These are phyloP conservation scores for Typhlomys cinereus DNA, from an alignment of 2,113 vertebrate species.

Conservation along the genomic window DNA sequence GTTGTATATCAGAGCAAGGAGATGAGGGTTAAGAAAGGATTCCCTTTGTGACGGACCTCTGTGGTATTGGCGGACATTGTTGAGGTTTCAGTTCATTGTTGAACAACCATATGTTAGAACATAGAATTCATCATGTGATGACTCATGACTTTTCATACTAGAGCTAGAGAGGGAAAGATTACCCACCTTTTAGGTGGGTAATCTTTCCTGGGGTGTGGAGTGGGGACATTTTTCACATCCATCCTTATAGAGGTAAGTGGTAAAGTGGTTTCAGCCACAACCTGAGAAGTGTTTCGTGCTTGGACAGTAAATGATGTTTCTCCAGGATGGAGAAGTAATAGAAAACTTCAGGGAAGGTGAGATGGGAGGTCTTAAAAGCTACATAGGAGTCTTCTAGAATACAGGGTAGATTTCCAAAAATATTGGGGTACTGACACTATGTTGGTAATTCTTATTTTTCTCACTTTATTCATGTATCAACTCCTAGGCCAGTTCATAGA, in stretches of 20 bases:
- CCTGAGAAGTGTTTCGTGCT: neutral
- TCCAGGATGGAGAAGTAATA: neutral
- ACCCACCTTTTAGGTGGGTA: neutral
- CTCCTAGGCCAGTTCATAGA: neutral
- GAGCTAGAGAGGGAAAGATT: neutral
- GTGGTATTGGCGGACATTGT: neutral
- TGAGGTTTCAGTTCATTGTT: neutral
- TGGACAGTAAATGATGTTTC: neutral
- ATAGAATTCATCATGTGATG: neutral
- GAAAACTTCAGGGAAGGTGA: neutral
- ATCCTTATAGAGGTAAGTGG: neutral
- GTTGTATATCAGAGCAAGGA: neutral
- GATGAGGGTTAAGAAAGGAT: neutral
- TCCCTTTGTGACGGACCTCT: neutral
- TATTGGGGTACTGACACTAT: too few relatives aligned
- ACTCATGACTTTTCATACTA: neutral
- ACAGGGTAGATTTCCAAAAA: too few relatives aligned
- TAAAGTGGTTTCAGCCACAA: neutral
- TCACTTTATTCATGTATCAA: neutral
- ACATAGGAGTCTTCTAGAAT: too few relatives aligned
- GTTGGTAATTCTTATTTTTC: slow-evolving; percentile 1
- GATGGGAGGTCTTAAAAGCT: neutral
- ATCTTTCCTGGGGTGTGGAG: neutral
- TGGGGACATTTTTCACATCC: neutral
- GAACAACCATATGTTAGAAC: neutral